Evolutionary conservation across 2,888 invertebrate genomes (phyloP).

Genomic region (Epinotia demarniana): DNA sequence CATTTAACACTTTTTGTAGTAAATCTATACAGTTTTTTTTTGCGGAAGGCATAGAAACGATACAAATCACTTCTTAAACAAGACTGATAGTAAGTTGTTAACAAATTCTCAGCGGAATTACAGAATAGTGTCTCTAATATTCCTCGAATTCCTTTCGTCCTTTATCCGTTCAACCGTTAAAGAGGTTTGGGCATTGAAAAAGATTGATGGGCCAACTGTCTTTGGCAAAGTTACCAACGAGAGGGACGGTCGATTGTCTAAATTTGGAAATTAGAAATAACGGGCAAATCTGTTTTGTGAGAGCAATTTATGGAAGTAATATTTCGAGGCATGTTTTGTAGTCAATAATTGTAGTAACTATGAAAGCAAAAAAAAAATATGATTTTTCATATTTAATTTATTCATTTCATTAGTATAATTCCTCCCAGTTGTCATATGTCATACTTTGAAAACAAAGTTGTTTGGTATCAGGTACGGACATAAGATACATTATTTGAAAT

Average conservation of each 20-base stretch:
- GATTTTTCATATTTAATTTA: no score
- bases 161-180: constrained; percentile 56
- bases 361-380: no score
- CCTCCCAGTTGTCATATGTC: no score
- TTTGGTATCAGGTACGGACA: no score
- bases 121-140: constrained; percentile 56
- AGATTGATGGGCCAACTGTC: constrained; percentile 62
- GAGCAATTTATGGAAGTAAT: constrained; percentile 15
- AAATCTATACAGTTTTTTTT: no score
- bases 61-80: constrained; percentile 55
- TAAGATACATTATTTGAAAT: no score
- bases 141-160: constrained; percentile 50
- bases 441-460: no score
- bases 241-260: constrained; percentile 58
- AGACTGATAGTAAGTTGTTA: constrained; percentile 58
- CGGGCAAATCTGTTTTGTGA: constrained; percentile 12
- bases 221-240: constrained; percentile 54
- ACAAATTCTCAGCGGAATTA: constrained; percentile 57
- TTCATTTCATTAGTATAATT: no score
- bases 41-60: constrained; percentile 39
- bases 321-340: background rate
- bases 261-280: constrained; percentile 50
- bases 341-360: no score
- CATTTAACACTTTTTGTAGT: no score
- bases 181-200: constrained; percentile 55